These are phyloP conservation scores for Phymorhynchus buccinoides DNA, from an alignment of 1,140 invertebrate genomes.

Conservation along the genomic window DNA sequence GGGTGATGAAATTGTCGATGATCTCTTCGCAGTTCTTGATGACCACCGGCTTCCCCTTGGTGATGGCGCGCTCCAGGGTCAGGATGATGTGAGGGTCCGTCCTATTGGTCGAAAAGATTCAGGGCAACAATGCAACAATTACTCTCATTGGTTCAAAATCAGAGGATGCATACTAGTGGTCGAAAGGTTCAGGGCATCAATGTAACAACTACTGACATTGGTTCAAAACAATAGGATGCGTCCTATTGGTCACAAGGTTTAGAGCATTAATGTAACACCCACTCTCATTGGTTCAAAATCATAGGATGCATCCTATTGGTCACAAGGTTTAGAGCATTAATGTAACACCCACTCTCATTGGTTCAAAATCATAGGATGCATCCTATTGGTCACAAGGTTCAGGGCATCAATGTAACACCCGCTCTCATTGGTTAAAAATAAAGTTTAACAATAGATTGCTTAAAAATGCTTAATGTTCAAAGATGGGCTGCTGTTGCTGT, in stretches of 20 bases:
- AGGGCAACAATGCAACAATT: no score
- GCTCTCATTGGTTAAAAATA: not conserved
- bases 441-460: no score
- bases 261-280: not conserved
- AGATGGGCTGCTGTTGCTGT: no score
- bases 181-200: no score
- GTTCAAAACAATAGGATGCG: constrained; percentile 63
- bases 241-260: constrained; percentile 49
- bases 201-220: no score
- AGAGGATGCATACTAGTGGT: constrained; percentile 62
- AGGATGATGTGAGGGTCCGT: constrained; percentile 66
- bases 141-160: no score
- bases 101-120: constrained; percentile 50
- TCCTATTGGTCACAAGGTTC: no score
- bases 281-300: not conserved
- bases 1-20: constrained; percentile 67
- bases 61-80: constrained; percentile 68
- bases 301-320: constrained; percentile 60
- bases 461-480: no score
- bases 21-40: constrained; percentile 66
- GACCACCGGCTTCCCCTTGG: constrained; percentile 65
- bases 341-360: not conserved
- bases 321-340: not conserved
- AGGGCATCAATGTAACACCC: no score
- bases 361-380: no score